Base-by-base conservation (phyloP, 2,113 vertebrate species). In the Sitta europaea region DNA sequence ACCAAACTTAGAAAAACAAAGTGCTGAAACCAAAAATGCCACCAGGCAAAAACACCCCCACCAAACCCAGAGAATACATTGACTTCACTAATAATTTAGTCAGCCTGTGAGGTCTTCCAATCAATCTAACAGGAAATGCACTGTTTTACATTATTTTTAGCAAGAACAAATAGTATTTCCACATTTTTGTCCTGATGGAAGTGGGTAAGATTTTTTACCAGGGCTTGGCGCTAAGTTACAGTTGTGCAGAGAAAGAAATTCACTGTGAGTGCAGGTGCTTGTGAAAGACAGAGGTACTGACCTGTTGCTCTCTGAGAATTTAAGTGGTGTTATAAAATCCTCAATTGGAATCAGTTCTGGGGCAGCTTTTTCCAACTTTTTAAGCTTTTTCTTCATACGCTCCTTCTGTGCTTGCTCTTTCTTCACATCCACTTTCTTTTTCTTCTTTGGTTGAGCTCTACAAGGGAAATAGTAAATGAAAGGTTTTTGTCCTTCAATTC, bases 271-370 rank as follows among this genome's bases (percentile, higher is more conserved):
- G 20, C 12, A 77, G 25, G n/a, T 2, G 1, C 9, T 2, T 2
- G 54, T 48, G 20, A 51, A 31, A 51, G 43, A 10, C 53, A 58
- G 31, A 12, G 38, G 29, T 11, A 8, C 85, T 54, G 90, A 99
- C 99, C 99, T 98, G 48, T 75, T 97, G 89, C 98, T 97, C 83
- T 99, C 98, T 3, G 98, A 91, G 91, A 97, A 98, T 83, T 98
- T 99, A 12, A 92, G 12, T 4, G 99, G 98, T 11, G 97, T 97
- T 65, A 98, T 78, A 40, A 99, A 99, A 95, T 99, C 99, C 91
- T 99, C 99, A 48, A 99, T 98, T 20, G 99, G 99, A 96, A 99
- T 98, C 27, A 99, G 48, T 88, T 99, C 99, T n/a, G 98, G 98
- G 48, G 98, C 91, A 61, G 99, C 97, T 78, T 97, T 99, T 94